Percentiles rank a stretch among this genome's conserved stretches.
Evolutionary conservation across 2,797 vertebrate genomes (phyloP).

Genomic region (Coregonus suidteri): DNA sequence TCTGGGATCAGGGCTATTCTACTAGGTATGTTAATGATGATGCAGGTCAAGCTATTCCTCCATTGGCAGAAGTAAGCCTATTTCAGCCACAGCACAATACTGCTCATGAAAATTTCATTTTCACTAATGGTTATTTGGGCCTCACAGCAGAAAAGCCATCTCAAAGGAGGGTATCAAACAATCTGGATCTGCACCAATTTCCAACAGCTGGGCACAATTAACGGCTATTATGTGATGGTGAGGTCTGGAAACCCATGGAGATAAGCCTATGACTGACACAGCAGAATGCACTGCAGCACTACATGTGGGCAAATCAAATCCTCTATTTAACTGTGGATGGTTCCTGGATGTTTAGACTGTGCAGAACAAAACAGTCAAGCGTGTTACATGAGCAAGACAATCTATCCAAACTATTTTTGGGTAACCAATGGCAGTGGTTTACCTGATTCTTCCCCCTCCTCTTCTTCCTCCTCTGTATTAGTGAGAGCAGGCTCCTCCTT

Average conservation of each 20-base stretch:
- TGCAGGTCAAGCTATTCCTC: not conserved
- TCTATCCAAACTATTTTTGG: too few species aligned
- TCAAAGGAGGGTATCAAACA: constrained; percentile 8
- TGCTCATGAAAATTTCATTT: constrained; percentile 10
- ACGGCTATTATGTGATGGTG: not conserved
- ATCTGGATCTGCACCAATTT: constrained; percentile 13
- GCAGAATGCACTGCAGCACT: not conserved
- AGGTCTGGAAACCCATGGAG: too few species aligned
- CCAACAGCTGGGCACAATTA: constrained; percentile 30
- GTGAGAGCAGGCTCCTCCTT: constrained; percentile 33
- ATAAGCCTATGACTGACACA: too few species aligned
- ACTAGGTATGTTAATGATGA: not conserved
- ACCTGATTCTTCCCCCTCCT: constrained; percentile 69
- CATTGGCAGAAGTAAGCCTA: not conserved
- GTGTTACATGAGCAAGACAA: not conserved
- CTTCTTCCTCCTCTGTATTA: constrained; percentile 58
- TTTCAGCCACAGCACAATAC: not conserved
- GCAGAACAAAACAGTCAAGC: not conserved
- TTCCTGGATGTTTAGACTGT: not conserved
- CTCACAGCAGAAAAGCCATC: not conserved
- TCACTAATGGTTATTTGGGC: constrained; percentile 10
- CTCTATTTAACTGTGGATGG: not conserved
- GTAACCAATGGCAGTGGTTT: constrained; percentile 1
- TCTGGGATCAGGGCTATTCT: not conserved
- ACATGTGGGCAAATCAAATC: not conserved